Conservation (phyloP, 2,797 vertebrate species). For the Hypotaenidia okinawae region DNA sequence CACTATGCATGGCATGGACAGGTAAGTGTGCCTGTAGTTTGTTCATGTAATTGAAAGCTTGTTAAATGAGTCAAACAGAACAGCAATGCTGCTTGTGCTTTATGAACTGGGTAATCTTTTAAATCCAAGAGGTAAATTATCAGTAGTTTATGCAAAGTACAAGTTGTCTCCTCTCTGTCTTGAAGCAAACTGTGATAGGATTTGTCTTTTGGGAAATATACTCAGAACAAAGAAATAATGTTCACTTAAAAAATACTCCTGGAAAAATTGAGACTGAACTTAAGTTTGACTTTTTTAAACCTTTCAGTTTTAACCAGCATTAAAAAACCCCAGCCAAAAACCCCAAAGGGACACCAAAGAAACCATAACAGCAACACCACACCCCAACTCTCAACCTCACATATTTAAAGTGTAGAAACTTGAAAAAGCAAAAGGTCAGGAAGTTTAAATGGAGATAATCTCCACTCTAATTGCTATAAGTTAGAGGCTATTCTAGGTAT, state of each 20-base stretch:
- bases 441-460: not conserved
- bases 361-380: not conserved
- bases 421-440: not conserved
- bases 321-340: not conserved
- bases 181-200: not conserved
- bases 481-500: not conserved
- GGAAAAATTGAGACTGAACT: not conserved
- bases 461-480: not conserved
- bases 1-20: constrained; percentile 99
- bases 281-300: not conserved
- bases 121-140: not conserved
- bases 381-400: not conserved
- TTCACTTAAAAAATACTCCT: not conserved
- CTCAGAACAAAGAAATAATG: not conserved
- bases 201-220: not conserved
- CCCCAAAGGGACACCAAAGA: not conserved
- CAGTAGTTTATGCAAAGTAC: not conserved
- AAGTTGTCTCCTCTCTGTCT: not conserved
- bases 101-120: not conserved
- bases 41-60: not conserved
- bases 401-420: not conserved
- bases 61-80: not conserved
- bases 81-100: not conserved
- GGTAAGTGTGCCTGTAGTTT: constrained; percentile 76
- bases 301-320: not conserved